Evolutionary conservation across 2,797 vertebrate species (phyloP), one percentile per base, ranked within the genome.

Genomic region (Chiroxiphia lanceolata): DNA sequence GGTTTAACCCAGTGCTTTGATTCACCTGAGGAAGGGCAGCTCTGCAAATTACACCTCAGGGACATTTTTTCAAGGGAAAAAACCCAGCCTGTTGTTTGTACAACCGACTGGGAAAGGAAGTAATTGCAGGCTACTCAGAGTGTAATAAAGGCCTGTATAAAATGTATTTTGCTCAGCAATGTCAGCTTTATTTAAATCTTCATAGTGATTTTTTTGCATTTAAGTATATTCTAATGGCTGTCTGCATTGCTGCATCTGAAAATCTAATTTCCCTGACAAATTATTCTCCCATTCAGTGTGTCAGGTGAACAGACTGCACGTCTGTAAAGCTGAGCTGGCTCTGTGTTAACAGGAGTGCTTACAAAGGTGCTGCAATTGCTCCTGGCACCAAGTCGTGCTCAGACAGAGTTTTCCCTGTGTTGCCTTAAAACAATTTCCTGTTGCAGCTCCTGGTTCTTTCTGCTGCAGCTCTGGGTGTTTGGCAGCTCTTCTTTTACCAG

Each of bases 141-240:
- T 2, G 8, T 13, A 45, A 56, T n/a, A 47, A 40, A 36, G 60
- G 53, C 17, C 82, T 59, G 31, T n/a, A 23, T 8, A 29, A 81
- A 87, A 68, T 13, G 90, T 7, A 8, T 51, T 92, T 47, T 76
- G 44, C 76, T 83, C 44, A 29, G 44, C 86, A 16, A 51, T 47
- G 48, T 47, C 95, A 88, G 51, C 60, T 90, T 63, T 80, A 21
- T 57, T 90, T 89, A 91, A 74, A 53, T 22, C 86, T 64, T 53
- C 13, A 1, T 33, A 68, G 56, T 18, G 53, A 67, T 51, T 77
- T 72, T 59, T 92, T 82, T 51, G 60, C 64, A 22, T 88, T 86
- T 85, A 17, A 53, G 69, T 71, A 13, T 34, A 29, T 80, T 90
- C 85, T 69, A 74, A 23, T 40, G 74, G 69, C 80, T 91, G 87